Conservation (phyloP, 2,888 invertebrate genomes). For the Argyra leucocephala region DNA sequence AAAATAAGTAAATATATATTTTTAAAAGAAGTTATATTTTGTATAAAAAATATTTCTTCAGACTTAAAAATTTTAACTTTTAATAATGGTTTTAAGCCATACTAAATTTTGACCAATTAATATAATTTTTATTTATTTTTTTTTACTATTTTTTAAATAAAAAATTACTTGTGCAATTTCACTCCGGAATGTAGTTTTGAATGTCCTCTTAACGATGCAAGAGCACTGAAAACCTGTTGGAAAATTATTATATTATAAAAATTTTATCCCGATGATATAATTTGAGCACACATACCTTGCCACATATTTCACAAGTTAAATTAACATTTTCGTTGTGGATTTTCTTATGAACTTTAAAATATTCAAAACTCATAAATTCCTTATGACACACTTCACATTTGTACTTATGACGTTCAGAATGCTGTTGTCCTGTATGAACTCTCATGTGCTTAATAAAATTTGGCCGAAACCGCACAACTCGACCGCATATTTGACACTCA, state of each 20-base stretch:
- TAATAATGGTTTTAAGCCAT: too few species aligned
- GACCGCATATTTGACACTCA: slow-evolving; percentile 42
- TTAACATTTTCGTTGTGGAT: slow-evolving; percentile 49
- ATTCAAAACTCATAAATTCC: slow-evolving; percentile 48
- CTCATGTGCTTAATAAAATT: slow-evolving; percentile 44
- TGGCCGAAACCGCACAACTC: slow-evolving; percentile 42
- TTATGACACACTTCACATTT: slow-evolving; percentile 49
- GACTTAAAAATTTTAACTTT: too few species aligned
- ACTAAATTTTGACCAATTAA: too few species aligned
- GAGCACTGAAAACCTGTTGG: slow-evolving; percentile 39
- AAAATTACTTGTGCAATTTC: slow-evolving; percentile 40
- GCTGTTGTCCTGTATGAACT: slow-evolving; percentile 40
- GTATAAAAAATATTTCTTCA: too few species aligned
- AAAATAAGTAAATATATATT: too few species aligned
- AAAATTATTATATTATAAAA: neutral
- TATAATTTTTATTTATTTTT: neutral
- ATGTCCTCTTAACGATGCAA: slow-evolving; percentile 42
- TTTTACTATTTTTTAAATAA: too few species aligned
- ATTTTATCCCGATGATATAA: too few species aligned
- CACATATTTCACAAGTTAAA: slow-evolving; percentile 48
- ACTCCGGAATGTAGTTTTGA: slow-evolving; percentile 42
- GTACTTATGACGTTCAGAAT: slow-evolving; percentile 44
- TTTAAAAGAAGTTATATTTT: neutral
- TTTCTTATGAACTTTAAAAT: slow-evolving; percentile 51
- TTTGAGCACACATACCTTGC: slow-evolving; percentile 36